Conservation (phyloP, 2,113 vertebrate genomes). For the Cariama cristata region DNA sequence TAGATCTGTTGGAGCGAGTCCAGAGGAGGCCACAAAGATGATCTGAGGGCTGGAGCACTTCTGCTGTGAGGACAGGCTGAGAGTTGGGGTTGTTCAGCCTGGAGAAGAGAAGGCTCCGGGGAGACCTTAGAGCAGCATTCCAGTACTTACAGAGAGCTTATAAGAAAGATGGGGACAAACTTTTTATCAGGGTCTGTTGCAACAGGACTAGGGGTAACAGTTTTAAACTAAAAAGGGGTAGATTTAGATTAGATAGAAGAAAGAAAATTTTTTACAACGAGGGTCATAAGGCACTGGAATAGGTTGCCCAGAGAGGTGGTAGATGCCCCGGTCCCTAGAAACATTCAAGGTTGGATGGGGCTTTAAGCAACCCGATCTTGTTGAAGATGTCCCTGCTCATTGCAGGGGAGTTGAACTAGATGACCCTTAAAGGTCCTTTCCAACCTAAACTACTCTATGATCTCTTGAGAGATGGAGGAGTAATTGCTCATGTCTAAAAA, state of each 20-base stretch:
- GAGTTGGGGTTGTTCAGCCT: neutral
- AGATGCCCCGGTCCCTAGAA: neutral
- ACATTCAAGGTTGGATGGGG: neutral
- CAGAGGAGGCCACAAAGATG: neutral
- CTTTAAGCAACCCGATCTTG: neutral
- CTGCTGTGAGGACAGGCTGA: neutral
- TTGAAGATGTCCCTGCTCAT: neutral
- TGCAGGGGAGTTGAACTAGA: neutral
- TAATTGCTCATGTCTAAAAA: neutral
- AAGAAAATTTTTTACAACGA: neutral
- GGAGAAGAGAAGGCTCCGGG: neutral
- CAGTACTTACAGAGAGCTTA: neutral
- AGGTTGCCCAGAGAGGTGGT: neutral
- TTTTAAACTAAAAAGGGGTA: neutral
- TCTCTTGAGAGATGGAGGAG: neutral
- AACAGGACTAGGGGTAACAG: neutral
- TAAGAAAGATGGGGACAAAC: neutral
- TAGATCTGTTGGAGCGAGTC: too few relatives aligned
- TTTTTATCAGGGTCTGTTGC: neutral
- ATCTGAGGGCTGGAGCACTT: neutral
- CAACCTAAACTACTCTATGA: neutral
- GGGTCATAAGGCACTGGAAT: neutral
- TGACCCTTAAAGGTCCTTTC: neutral
- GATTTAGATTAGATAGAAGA: neutral
- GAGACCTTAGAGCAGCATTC: neutral